A percentile compares a stretch with the other conserved stretches of the same genome.
These are phyloP conservation scores for Phrynocephalus versicolor DNA, from an alignment of 2,113 vertebrate genomes.

Conservation along the genomic window DNA sequence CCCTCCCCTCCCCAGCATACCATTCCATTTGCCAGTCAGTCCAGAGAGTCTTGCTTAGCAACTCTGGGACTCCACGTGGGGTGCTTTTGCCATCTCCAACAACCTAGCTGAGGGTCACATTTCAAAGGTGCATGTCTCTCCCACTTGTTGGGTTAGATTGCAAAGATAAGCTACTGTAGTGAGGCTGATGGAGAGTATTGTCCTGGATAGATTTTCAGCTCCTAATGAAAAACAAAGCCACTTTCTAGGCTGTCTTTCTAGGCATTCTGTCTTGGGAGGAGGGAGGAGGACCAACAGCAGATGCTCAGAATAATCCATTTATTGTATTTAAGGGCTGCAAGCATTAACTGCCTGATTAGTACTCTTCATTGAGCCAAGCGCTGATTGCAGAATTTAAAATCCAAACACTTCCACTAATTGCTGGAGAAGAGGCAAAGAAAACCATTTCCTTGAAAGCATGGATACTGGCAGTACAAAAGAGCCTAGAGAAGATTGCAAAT, in stretches of 20 bases:
- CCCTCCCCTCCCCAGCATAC: slow-evolving; percentile 68
- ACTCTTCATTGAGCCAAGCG: not conserved
- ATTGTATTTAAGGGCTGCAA: not conserved
- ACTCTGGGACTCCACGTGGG: slow-evolving; percentile 58
- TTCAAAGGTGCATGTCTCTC: slow-evolving; percentile 80
- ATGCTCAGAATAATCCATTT: not conserved
- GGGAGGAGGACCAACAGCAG: not conserved
- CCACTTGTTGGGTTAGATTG: slow-evolving; percentile 78
- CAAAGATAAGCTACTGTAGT: slow-evolving; percentile 75
- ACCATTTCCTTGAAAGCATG: not conserved
- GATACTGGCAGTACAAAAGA: too few species aligned
- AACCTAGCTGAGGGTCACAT: slow-evolving; percentile 76
- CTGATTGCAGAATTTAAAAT: not conserved
- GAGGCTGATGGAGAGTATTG: slow-evolving; percentile 71
- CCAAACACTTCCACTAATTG: not conserved
- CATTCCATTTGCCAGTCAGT: slow-evolving; percentile 83
- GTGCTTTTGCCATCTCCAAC: slow-evolving; percentile 62
- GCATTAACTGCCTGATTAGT: not conserved
- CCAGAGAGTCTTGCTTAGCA: slow-evolving; percentile 76
- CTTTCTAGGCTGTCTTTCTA: slow-evolving; percentile 65
- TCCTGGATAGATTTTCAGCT: slow-evolving; percentile 70
- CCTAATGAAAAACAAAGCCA: slow-evolving; percentile 67
- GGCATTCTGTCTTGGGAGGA: slow-evolving; percentile 45
- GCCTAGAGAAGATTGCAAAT: too few species aligned
- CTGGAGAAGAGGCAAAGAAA: not conserved